Base-by-base conservation (phyloP, 2,797 vertebrate genomes). In the Lagorchestes hirsutus region DNA sequence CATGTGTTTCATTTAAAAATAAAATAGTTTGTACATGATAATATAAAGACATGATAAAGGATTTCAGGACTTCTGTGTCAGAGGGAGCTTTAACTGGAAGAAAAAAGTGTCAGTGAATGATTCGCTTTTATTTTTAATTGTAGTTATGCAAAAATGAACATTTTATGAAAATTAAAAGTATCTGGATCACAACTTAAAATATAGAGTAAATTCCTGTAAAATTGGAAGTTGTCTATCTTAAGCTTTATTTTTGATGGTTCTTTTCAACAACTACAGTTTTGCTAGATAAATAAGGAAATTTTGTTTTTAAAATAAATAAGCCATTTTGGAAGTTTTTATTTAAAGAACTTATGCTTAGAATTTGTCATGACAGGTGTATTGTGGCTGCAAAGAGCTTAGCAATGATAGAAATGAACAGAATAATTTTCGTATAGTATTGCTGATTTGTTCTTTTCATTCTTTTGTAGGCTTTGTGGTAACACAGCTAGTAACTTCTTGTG, bases 401-500 rank as follows among this genome's bases (percentile, higher is more conserved):
- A 67, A 50, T 59, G 40, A 92, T 92, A 0, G 4, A 2, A 56
- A 22, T 59, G 55, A 90, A 93, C 29, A 2, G 50, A 52, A 27
- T 54, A 54, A 2, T 52, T 96, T 94, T 91, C 55, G 46, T 27
- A 0, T 96, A 46, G 92, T 0, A 10, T 11, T 92, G 54, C 50
- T 96, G 5, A 96, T 31, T 90, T 40, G 3, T n/a, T 57, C 95
- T 97, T 97, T 96, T 94, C 97, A 57, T 94, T 95, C 4, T 96
- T 14, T 95, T 90, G 5, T 93, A 99, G 99, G 99, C 74, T 99
- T 99, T 98, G 99, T 99, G 58, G 99, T 99, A 74, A 99, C 99
- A 0, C 99, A 99, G 98, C 98, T 99, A 95, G 99, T 99, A 96
- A 99, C 99, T 8, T 99, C 99, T 5, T 99, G 99, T 97, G 99